A percentile compares a stretch with the other conserved stretches of the same genome.
Evolutionary conservation across 2,113 vertebrate species (phyloP).

Genomic region (Mormyrus iriodes): DNA sequence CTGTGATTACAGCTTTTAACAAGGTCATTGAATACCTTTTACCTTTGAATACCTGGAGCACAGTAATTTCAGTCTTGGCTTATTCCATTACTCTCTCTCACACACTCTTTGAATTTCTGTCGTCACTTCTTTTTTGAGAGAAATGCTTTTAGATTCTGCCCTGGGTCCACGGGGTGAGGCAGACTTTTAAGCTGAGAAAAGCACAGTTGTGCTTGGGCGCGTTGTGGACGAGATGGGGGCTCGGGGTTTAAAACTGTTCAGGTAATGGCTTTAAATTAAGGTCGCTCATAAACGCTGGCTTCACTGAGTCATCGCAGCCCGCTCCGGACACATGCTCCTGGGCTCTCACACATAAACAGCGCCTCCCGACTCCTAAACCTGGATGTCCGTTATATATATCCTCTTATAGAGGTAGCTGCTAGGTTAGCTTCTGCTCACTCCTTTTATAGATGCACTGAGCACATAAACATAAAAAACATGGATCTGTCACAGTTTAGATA

Average conservation of each 20-base stretch:
- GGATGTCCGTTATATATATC: neutral
- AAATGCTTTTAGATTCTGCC: slow-evolving; percentile 16
- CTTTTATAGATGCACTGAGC: neutral
- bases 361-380: neutral
- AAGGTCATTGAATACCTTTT: slow-evolving; percentile 1
- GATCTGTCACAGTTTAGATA: neutral
- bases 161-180: neutral
- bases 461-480: neutral
- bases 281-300: neutral
- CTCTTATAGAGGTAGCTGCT: neutral
- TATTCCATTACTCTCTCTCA: neutral
- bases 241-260: neutral
- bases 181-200: neutral
- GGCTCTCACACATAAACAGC: neutral
- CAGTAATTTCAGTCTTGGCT: slow-evolving; percentile 11
- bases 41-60: slow-evolving; percentile 18
- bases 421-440: neutral
- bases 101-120: neutral
- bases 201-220: neutral
- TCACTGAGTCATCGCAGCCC: neutral
- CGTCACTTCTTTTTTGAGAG: neutral
- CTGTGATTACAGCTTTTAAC: slow-evolving; percentile 19
- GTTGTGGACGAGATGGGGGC: neutral
- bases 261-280: slow-evolving; percentile 20
- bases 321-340: neutral